Evolutionary conservation across 2,888 invertebrate species (phyloP).

Genomic region (Augiades crinisus): DNA sequence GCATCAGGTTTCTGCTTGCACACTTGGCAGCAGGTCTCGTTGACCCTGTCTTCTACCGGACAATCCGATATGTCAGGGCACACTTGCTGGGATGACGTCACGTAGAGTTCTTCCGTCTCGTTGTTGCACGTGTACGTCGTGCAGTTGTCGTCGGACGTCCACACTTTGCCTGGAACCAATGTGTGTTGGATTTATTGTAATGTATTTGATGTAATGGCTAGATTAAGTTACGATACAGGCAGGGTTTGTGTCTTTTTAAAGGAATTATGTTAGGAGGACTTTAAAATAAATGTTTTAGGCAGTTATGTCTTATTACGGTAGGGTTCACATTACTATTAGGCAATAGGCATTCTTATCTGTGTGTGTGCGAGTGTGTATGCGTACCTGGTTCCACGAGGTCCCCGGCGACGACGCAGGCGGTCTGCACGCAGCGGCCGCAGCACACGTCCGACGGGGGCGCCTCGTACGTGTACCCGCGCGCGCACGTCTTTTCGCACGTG

Average conservation of each 20-base stretch:
- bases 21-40: slow-evolving; percentile 85
- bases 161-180: slow-evolving; percentile 60
- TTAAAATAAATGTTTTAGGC: too few species aligned
- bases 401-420: slow-evolving; percentile 78
- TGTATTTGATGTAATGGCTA: too few species aligned
- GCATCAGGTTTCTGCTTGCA: slow-evolving; percentile 80
- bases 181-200: neutral
- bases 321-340: too few species aligned
- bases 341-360: too few species aligned
- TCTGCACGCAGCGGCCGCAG: slow-evolving; percentile 84
- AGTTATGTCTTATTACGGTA: too few species aligned
- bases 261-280: too few species aligned
- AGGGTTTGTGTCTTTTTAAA: too few species aligned
- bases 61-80: slow-evolving; percentile 86
- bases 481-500: slow-evolving; percentile 68
- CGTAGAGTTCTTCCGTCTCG: slow-evolving; percentile 70
- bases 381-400: slow-evolving; percentile 69
- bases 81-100: slow-evolving; percentile 71
- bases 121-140: slow-evolving; percentile 80
- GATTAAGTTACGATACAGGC: too few species aligned
- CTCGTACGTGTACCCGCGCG: slow-evolving; percentile 81
- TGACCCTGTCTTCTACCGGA: slow-evolving; percentile 73
- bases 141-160: slow-evolving; percentile 85
- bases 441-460: slow-evolving; percentile 65
- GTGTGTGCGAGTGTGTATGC: neutral